phyloP scores from a whole-genome alignment of 2,888 invertebrate genomes.

The Microctonus aethiopoides region DNA sequence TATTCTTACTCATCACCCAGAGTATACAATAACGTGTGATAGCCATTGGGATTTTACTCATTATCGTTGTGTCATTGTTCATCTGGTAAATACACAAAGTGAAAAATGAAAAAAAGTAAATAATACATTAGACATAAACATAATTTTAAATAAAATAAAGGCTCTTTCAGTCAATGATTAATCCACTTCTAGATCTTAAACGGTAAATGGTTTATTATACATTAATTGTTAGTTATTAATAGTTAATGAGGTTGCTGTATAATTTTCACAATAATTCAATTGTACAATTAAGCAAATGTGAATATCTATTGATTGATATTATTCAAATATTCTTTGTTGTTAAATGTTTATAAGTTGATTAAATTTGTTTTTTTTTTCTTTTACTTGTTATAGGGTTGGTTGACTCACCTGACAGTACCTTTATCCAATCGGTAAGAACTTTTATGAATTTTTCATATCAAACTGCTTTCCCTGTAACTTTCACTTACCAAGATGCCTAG shows the following conservation, averaged over 20 bases:
- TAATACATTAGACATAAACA: neutral
- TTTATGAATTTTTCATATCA: constrained; percentile 3
- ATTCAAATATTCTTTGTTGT: neutral
- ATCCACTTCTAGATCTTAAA: constrained; percentile 27
- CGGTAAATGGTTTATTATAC: constrained; percentile 34
- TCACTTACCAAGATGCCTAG: neutral
- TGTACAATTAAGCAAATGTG: no score
- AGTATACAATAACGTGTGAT: constrained; percentile 14
- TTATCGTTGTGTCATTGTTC: neutral
- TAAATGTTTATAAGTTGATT: neutral
- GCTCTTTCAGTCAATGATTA: constrained; percentile 7
- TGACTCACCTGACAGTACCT: constrained; percentile 38
- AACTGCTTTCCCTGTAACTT: constrained; percentile 2
- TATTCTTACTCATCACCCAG: constrained; percentile 38
- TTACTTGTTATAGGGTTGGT: constrained; percentile 39
- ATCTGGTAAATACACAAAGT: neutral
- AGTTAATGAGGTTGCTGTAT: neutral
- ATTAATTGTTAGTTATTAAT: constrained; percentile 28
- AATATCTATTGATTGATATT: neutral
- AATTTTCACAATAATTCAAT: neutral
- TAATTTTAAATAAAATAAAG: neutral
- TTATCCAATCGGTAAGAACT: constrained; percentile 40
- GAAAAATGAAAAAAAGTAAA: neutral
- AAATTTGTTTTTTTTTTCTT: constrained; percentile 27
- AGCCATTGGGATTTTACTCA: neutral